A percentile compares a stretch with the other conserved stretches of the same genome.
Conservation (phyloP, 2,113 vertebrate species). For the Physeter macrocephalus region DNA sequence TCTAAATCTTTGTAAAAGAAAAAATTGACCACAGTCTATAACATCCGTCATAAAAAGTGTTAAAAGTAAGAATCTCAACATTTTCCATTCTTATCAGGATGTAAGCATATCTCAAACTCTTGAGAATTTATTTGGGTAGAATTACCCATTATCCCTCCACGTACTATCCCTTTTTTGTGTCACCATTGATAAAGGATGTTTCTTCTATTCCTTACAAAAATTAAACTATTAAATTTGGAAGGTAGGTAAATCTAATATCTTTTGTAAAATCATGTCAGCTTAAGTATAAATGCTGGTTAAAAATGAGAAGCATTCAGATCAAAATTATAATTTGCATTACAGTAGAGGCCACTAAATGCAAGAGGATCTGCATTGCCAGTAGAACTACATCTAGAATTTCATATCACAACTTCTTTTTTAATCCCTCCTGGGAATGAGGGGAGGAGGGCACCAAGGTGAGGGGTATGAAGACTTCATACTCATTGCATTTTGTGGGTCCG, state of each 20-base stretch:
- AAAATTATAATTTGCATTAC: constrained; percentile 1
- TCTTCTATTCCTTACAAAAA: neutral
- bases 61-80: neutral
- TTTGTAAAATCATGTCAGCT: neutral
- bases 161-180: neutral
- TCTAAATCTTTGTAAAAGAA: neutral
- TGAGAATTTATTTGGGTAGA: neutral
- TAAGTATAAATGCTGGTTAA: neutral
- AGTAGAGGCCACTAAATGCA: neutral
- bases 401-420: neutral
- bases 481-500: neutral
- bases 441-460: neutral
- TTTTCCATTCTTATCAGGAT: neutral
- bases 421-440: neutral
- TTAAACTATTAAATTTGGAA: neutral
- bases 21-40: neutral
- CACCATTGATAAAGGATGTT: neutral
- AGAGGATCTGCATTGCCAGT: neutral
- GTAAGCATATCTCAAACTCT: neutral
- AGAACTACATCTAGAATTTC: neutral
- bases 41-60: neutral
- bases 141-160: neutral
- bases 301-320: neutral
- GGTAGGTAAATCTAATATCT: neutral
- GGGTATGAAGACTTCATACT: neutral